Percentiles rank a stretch among this genome's conserved stretches.
These are phyloP conservation scores for Heliopora coerulea DNA, from an alignment of 92 coral and sea anemone genomes.

Conservation along the genomic window DNA sequence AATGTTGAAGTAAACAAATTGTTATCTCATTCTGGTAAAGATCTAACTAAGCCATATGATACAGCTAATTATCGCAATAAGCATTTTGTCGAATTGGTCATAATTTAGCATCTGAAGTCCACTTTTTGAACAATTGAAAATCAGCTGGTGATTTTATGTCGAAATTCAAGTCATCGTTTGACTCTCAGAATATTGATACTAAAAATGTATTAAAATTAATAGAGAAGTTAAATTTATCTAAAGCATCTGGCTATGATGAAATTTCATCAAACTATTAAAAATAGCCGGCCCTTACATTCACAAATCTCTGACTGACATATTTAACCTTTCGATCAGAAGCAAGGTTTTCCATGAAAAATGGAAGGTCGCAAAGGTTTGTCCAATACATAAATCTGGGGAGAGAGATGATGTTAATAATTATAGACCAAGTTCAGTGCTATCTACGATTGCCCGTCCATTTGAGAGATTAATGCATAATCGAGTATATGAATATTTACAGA, in stretches of 20 bases:
- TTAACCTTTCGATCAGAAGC: conserved; percentile 13
- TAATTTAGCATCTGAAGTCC: conserved; percentile 42
- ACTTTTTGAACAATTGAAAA: conserved; percentile 1
- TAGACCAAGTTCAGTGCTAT: conserved; percentile 24
- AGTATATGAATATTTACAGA: conserved; percentile 11
- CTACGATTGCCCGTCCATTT: background rate
- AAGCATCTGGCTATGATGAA: conserved; percentile 14
- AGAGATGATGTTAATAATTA: conserved; percentile 23
- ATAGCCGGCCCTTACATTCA: too few relatives aligned
- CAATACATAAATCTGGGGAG: conserved; percentile 27
- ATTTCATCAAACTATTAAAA: conserved; percentile 13
- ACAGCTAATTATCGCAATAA: conserved; percentile 27
- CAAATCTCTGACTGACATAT: conserved; percentile 14
- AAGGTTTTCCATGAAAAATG: conserved; percentile 22
- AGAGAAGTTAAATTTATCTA: background rate
- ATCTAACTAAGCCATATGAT: conserved; percentile 30
- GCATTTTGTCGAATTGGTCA: conserved; percentile 13
- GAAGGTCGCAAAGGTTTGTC: conserved; percentile 21
- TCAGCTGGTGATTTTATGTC: conserved; percentile 11
- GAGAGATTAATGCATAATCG: background rate
- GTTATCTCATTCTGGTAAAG: conserved; percentile 3
- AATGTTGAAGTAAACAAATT: conserved; percentile 23
- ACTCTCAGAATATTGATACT: background rate
- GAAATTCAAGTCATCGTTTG: conserved; percentile 12
- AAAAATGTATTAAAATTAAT: background rate